A percentile compares a stretch with the other conserved stretches of the same genome.
These are phyloP conservation scores for Orthonyx spaldingii DNA, from an alignment of 2,113 vertebrate species.

Conservation along the genomic window DNA sequence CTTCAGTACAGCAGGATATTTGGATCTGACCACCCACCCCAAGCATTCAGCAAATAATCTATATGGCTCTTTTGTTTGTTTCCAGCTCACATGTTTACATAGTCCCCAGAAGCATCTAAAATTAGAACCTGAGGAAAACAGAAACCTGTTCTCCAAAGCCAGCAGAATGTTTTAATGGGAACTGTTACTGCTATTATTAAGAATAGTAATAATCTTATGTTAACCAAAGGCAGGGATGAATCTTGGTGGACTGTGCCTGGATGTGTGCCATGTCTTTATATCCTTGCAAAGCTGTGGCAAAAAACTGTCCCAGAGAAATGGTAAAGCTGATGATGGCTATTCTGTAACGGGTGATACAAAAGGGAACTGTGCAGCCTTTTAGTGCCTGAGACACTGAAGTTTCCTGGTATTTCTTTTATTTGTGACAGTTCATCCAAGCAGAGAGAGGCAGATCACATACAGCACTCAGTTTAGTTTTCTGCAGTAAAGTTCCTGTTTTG, in stretches of 20 bases:
- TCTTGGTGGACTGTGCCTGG: background rate
- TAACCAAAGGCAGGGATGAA: background rate
- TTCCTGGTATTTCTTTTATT: background rate
- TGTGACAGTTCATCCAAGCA: background rate
- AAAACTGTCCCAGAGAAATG: background rate
- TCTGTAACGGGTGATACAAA: background rate
- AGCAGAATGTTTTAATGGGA: background rate
- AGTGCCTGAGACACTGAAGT: background rate
- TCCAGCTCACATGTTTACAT: background rate
- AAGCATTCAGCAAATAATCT: background rate
- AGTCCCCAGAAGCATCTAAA: conserved; percentile 3
- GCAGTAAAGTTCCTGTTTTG: background rate
- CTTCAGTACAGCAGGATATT: background rate
- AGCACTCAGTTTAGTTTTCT: background rate
- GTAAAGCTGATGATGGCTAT: background rate
- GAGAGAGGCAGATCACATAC: fast-evolving
- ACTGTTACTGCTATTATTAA: conserved; percentile 23
- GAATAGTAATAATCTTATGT: background rate
- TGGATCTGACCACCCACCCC: background rate
- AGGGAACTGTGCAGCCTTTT: background rate
- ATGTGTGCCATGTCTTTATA: background rate
- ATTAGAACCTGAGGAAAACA: conserved; percentile 8
- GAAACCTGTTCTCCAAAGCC: background rate
- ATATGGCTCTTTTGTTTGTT: background rate
- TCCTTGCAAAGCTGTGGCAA: background rate